Evolutionary conservation across 2,797 vertebrate species (phyloP), one percentile per base, ranked within the genome.

Genomic region (Enteromius argenteus): DNA sequence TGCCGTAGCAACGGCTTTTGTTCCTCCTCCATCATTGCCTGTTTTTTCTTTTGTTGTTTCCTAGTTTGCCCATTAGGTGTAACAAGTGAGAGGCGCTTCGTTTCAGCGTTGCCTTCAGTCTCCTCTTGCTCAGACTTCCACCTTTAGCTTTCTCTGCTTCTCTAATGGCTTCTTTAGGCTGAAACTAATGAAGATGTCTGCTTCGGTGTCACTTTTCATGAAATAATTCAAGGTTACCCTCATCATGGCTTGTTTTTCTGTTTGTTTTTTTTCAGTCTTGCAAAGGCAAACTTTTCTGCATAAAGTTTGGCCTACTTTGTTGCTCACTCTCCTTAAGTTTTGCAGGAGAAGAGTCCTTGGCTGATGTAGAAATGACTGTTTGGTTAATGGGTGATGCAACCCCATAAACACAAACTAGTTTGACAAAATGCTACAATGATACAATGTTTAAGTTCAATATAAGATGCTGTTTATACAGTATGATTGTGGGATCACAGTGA

Each of bases 221-320:
- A 79, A 67, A 32, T 62, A 75, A 44, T 80, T 85, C 82, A 85
- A 75, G 79, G 79, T 79, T 64, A 37, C 11, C 80, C 37, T 71
- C 15, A 35, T 78, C 35, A 8, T 8, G 51, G 56, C 58, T 77
- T 87, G 74, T 62, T 78, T 74, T 17, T 11, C 3, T 53, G 32
- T 2, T 53, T 32, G 1, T 39, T 51, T 35, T 53, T 10, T 66
- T 23, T 42, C 7, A 10, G 44, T 10, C 58, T 64, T 27, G 35
- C 44, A 15, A 21, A 23, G n/a, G 42, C 3, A 66, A 42, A 66
- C 7, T 42, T 53, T 56, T 39, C 1, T 15, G 5, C n/a, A 15
- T 39, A 8, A 27, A 42, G 67, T 69, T 35, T 56, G 49, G n/a
- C 46, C 79, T 8, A 30, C 15, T 58, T 62, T 73, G 30, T 15